Percentiles rank a stretch among this genome's conserved stretches.
Conservation (phyloP, 92 coral and sea anemone genomes). For the Parazoanthus atlanticus region DNA sequence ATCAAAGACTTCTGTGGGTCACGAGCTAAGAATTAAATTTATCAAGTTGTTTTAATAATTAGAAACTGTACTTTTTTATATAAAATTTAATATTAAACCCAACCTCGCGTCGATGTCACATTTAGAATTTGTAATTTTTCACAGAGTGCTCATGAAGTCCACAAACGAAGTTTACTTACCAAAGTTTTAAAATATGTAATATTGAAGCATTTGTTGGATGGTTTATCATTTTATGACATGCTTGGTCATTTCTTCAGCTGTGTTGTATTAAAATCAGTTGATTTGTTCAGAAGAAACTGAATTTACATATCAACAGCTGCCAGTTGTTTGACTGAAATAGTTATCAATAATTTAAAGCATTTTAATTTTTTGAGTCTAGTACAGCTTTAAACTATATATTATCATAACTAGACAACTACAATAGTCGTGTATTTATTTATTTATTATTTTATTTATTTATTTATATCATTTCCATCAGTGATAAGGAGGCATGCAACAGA, state of each 20-base stretch:
- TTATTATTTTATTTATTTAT: too few species aligned
- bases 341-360: not conserved
- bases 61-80: not conserved
- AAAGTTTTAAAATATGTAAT: too few species aligned
- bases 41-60: not conserved
- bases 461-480: too few species aligned
- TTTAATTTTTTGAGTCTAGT: not conserved
- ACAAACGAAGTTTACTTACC: not conserved
- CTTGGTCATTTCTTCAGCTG: not conserved
- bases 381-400: not conserved
- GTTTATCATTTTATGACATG: not conserved
- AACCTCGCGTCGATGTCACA: not conserved
- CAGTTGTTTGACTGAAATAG: not conserved
- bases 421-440: too few species aligned
- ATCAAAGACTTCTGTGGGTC: not conserved
- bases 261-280: not conserved
- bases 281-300: not conserved
- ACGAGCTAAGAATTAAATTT: not conserved
- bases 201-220: too few species aligned
- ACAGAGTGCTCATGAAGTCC: not conserved
- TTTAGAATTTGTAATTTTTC: not conserved
- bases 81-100: not conserved
- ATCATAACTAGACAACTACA: not conserved
- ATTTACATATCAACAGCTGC: not conserved
- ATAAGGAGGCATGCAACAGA: too few species aligned